A percentile compares a stretch with the other conserved stretches of the same genome.
phyloP scores from a whole-genome alignment of 1,140 invertebrate species.

The Hyles euphorbiae region DNA sequence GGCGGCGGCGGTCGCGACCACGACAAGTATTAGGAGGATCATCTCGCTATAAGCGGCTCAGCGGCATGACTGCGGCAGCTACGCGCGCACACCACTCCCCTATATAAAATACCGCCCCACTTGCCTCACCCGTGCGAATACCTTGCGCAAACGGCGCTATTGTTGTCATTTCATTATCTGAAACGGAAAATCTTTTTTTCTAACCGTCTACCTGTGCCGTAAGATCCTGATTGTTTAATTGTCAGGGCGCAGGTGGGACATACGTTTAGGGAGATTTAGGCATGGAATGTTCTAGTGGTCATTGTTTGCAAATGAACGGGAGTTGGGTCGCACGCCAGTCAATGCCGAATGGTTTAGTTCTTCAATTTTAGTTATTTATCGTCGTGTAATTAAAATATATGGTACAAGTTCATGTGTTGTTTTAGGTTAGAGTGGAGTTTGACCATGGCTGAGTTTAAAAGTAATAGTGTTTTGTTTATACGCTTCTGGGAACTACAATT shows the following conservation, averaged over 20 bases:
- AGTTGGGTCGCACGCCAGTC: constrained; percentile 15
- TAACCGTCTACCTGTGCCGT: constrained; percentile 44
- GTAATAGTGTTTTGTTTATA: too few species aligned
- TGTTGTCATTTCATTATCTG: constrained; percentile 74
- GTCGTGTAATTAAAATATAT: neutral
- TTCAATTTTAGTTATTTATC: constrained; percentile 11
- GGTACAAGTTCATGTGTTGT: neutral
- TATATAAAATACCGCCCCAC: constrained; percentile 73
- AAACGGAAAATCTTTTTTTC: constrained; percentile 74
- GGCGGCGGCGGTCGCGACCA: constrained; percentile 73
- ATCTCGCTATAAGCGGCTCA: constrained; percentile 54
- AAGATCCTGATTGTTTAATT: constrained; percentile 68
- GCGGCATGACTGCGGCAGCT: constrained; percentile 63
- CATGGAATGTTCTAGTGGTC: constrained; percentile 7
- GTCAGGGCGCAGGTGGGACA: constrained; percentile 25
- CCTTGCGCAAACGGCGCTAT: constrained; percentile 64
- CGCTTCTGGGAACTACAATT: too few species aligned
- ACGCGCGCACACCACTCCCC: constrained; percentile 43
- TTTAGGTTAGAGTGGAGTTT: neutral
- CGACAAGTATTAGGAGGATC: constrained; percentile 50
- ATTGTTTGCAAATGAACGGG: constrained; percentile 6
- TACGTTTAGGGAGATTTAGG: constrained; percentile 5
- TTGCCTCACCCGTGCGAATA: constrained; percentile 58
- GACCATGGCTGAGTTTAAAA: neutral
- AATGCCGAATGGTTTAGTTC: constrained; percentile 20